Conservation (phyloP, 1,140 invertebrate species). For the Cydia splendana region DNA sequence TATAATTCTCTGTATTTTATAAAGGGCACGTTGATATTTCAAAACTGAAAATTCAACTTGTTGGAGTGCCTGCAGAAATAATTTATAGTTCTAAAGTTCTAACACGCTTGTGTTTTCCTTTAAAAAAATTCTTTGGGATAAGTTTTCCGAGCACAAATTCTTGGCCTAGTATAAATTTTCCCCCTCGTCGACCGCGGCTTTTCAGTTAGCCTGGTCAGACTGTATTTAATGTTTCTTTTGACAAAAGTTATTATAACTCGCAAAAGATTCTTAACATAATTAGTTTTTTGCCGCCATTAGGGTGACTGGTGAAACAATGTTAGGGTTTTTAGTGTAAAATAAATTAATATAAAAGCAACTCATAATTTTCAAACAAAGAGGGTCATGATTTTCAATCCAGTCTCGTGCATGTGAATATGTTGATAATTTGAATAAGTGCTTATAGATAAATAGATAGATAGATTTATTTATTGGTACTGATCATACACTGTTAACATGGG, state of each 20-base stretch:
- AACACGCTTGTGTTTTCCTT: slow-evolving; percentile 11
- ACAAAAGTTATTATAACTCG: slow-evolving; percentile 23
- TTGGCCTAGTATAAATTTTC: slow-evolving; percentile 14
- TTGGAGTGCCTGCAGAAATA: slow-evolving; percentile 1
- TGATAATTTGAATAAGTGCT: too few species aligned
- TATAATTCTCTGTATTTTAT: not conserved
- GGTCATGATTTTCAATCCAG: not conserved
- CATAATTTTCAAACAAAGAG: not conserved
- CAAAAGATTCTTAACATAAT: slow-evolving; percentile 22
- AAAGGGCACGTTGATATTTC: not conserved
- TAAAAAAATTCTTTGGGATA: not conserved
- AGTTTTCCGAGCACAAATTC: slow-evolving; percentile 14
- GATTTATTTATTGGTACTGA: too few species aligned
- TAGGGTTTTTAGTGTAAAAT: slow-evolving; percentile 3
- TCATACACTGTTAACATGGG: too few species aligned
- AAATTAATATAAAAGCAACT: not conserved
- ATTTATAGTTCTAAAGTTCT: slow-evolving; percentile 9
- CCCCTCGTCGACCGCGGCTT: not conserved
- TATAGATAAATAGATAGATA: too few species aligned
- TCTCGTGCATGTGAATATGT: not conserved
- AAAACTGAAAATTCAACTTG: slow-evolving; percentile 10
- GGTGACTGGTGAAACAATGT: not conserved
- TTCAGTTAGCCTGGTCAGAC: slow-evolving; percentile 19
- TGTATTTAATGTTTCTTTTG: slow-evolving; percentile 26
- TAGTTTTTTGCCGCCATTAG: not conserved